Base-by-base conservation (phyloP, 2,888 invertebrate genomes). In the Lasioglossum figueresi region DNA sequence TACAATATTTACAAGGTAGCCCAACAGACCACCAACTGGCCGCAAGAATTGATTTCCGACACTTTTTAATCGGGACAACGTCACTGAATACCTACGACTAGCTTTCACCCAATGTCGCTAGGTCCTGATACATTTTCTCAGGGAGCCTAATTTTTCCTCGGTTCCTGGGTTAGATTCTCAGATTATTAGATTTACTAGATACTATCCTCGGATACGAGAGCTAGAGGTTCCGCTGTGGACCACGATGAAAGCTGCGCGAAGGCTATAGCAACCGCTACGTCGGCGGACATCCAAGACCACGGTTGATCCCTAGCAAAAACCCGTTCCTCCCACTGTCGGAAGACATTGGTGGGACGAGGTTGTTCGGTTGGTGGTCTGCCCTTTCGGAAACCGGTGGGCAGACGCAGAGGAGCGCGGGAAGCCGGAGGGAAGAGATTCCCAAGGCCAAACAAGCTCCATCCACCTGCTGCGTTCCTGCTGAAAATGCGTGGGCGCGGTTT, bases 401-500 rank as follows among this genome's bases (percentile, higher is more conserved):
- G 48, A 19, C 48, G 16, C 45, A 37, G 73, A 14, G n/a, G 52
- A 77, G 63, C 79, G 76, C 56, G 80, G 79, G 78, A 68, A 23
- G 34, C 12, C 52, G 59, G 68, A 66, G 74, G 68, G 76, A 43
- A 70, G 81, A 82, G 82, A 82, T 59, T 88, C 93, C 88, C 93
- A 93, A 93, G 93, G 93, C 91, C 92, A 92, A 89, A 86, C 88
- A 84, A 92, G 91, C 94, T 95, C 94, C 92, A 93, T 89, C 70
- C 80, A 83, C 86, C 90, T 95, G 91, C 94, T 95, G 93, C 90
- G 91, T 92, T 94, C 95, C 95, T 95, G 93, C 90, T 95, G 92
- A 94, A 94, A 95, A 94, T 95, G 95, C 95, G 95, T 95, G 95
- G 95, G 95, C 95, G 95, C 95, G 95, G 95, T 94, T 93, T 95